Base-by-base conservation (phyloP, 1,140 invertebrate species). In the Caerostris extrusa region DNA sequence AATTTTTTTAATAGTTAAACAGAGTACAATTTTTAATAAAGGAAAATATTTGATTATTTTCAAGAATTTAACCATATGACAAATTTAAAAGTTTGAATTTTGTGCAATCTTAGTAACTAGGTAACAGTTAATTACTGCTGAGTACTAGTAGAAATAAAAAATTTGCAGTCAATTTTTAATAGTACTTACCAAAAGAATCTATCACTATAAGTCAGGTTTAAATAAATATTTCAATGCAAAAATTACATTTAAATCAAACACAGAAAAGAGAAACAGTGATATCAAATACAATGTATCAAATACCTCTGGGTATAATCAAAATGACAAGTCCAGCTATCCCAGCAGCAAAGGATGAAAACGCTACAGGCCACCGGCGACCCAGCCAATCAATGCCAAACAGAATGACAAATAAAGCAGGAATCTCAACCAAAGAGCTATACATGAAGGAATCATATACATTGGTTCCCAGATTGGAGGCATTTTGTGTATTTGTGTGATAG, bases 361-460 rank as follows among this genome's bases (percentile, higher is more conserved):
- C 93, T n/a, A 95, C 88, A 7, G 96, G 94, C 95, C 95, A 96
- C n/a, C 96, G 91, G 14, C 96, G 94, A 5, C 96, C 96, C 10
- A 95, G 64, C 88, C 94, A 95, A 34, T 95, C 95, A 71, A 95
- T 91, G 50, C 95, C 94, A 86, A 94, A 95, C 57, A 95, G 94
- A 56, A 94, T 94, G 3, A 95, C 56, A 67, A 95, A 89, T 34
- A 94, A 90, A 3, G 95, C 67, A 6, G 95, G 95, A 19, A 95
- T 93, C 58, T 95, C 95, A 19, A 95, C 95, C 3, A 94, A 83
- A 53, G 95, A 93, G 14, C 85, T 85, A 19, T 94, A 95, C 2
- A 93, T 95, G 57, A 93, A 95, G 2, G 94, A 95, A 61, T 95
- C 94, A 81, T 95, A 95, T 4, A 95, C 64, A 83, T 95, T 89